Percentiles rank a stretch among this genome's conserved stretches.
These are phyloP conservation scores for Chydorus sphaericus DNA, from an alignment of 2,888 invertebrate genomes.

Conservation along the genomic window DNA sequence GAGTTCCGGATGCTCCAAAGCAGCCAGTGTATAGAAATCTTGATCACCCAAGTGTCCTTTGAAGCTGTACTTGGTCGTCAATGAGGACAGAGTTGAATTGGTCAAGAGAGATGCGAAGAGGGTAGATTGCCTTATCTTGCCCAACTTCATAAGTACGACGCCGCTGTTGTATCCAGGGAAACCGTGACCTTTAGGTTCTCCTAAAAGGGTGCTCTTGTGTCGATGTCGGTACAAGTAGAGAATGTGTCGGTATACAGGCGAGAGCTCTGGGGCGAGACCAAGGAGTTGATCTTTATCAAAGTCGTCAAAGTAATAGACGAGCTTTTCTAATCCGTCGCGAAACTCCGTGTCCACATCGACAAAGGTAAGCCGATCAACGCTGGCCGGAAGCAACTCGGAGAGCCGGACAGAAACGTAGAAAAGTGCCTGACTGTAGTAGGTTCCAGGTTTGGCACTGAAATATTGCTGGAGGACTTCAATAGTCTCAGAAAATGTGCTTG, in stretches of 20 bases:
- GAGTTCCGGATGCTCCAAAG: slow-evolving; percentile 50
- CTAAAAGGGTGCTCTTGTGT: slow-evolving; percentile 45
- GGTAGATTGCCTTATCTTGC: slow-evolving; percentile 45
- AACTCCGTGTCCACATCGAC: slow-evolving; percentile 66
- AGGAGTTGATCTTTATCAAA: slow-evolving; percentile 48
- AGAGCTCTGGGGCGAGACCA: slow-evolving; percentile 55
- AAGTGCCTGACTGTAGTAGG: slow-evolving; percentile 61
- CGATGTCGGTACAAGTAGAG: slow-evolving; percentile 47
- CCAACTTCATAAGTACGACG: slow-evolving; percentile 52
- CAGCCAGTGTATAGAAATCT: slow-evolving; percentile 59
- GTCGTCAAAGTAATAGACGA: slow-evolving; percentile 49
- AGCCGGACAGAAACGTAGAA: slow-evolving; percentile 62
- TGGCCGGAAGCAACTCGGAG: slow-evolving; percentile 46
- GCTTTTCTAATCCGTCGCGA: slow-evolving; percentile 44
- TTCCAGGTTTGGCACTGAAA: slow-evolving; percentile 50
- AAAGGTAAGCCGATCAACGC: slow-evolving; percentile 47
- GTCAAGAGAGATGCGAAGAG: slow-evolving; percentile 39
- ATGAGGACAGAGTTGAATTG: slow-evolving; percentile 21
- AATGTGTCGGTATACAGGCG: slow-evolving; percentile 63
- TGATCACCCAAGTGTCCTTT: slow-evolving; percentile 65
- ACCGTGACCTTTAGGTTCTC: slow-evolving; percentile 36
- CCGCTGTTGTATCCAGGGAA: slow-evolving; percentile 67
- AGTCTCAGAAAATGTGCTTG: not conserved
- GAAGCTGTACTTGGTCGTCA: slow-evolving; percentile 29
- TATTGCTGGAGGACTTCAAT: slow-evolving; percentile 50